Evolutionary conservation across 2,888 invertebrate species (phyloP), one percentile per base, ranked within the genome.

Genomic region (Limenitis camilla): DNA sequence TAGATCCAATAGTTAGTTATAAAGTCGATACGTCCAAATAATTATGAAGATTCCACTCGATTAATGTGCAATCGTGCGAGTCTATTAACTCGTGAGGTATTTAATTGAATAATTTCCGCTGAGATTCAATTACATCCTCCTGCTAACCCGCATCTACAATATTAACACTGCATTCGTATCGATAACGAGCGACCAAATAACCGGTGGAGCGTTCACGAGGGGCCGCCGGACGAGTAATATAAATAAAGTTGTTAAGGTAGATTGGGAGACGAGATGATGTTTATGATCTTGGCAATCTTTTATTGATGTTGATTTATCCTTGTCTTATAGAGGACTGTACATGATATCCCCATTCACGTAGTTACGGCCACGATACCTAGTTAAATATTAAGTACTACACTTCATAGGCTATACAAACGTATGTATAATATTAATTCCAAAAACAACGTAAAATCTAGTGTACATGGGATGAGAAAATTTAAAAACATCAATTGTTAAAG

Each of bases 241-340:
- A 59, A 59, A 61, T 61, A 56, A 55, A 59, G 46, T 32, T 8
- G 53, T 55, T 53, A 38, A 39, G 41, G 38, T 35, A 32, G 46
- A 54, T 50, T 50, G 42, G 32, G 46, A 29, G 38, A 49, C 42
- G 29, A 27, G 10, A 11, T 38, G 31, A 33, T 45, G 31, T 32
- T 52, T n/a, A 29, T 35, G 6, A n/a, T 47, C 41, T 42, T 38
- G 1, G n/a, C 29, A 33, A 30, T 11, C 11, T 29, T 42, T 6
- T n/a, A 10, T 28, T 38, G 41, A 30, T 36, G 11, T 32, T 28
- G 35, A 29, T 7, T 40, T 11, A 32, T 32, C 19, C 30, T 5
- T n/a, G 28, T 27, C n/a, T 27, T 3, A n/a, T 33, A 27, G 27
- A 27, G 9, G 6, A 43, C 11, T 2, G 19, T 19, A 19, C 19